Percentiles rank a stretch among this genome's conserved stretches.
phyloP scores from a whole-genome alignment of 2,888 invertebrate species.

The Campaea margaritaria region DNA sequence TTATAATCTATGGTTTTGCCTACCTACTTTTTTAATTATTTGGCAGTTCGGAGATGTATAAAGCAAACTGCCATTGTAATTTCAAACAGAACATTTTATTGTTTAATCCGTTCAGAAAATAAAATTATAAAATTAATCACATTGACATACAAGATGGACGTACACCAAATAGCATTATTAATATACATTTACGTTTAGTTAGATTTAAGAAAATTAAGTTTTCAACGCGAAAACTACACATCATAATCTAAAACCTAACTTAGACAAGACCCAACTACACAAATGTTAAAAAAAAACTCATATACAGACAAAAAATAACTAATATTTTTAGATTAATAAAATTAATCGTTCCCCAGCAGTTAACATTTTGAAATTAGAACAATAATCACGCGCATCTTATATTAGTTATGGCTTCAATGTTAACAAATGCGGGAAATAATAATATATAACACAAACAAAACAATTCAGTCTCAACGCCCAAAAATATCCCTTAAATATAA shows the following conservation, averaged over 20 bases:
- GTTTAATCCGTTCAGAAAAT: slow-evolving; percentile 83
- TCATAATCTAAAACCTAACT: slow-evolving; percentile 75
- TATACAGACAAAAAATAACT: slow-evolving; percentile 84
- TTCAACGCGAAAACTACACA: slow-evolving; percentile 70
- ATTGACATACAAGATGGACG: slow-evolving; percentile 84
- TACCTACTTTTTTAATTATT: slow-evolving; percentile 7
- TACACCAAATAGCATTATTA: slow-evolving; percentile 81
- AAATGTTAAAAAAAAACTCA: slow-evolving; percentile 78
- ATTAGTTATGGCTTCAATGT: slow-evolving; percentile 63
- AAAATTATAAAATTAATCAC: slow-evolving; percentile 78
- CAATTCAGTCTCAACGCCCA: slow-evolving; percentile 85
- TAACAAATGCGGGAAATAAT: slow-evolving; percentile 73
- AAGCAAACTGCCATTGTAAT: slow-evolving; percentile 71
- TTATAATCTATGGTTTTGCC: slow-evolving; percentile 17
- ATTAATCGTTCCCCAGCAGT: slow-evolving; percentile 60
- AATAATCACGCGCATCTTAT: slow-evolving; percentile 52
- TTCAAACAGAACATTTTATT: slow-evolving; percentile 86
- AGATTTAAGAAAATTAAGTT: slow-evolving; percentile 73
- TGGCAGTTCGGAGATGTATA: slow-evolving; percentile 33
- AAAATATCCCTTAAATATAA: slow-evolving; percentile 65
- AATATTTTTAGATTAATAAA: slow-evolving; percentile 63
- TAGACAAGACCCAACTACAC: slow-evolving; percentile 78
- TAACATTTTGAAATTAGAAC: slow-evolving; percentile 55
- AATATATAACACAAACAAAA: slow-evolving; percentile 83
- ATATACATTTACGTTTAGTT: slow-evolving; percentile 75